Evolutionary conservation across 1,140 invertebrate species (phyloP), one percentile per base, ranked within the genome.

Genomic region (Orius insidiosus): DNA sequence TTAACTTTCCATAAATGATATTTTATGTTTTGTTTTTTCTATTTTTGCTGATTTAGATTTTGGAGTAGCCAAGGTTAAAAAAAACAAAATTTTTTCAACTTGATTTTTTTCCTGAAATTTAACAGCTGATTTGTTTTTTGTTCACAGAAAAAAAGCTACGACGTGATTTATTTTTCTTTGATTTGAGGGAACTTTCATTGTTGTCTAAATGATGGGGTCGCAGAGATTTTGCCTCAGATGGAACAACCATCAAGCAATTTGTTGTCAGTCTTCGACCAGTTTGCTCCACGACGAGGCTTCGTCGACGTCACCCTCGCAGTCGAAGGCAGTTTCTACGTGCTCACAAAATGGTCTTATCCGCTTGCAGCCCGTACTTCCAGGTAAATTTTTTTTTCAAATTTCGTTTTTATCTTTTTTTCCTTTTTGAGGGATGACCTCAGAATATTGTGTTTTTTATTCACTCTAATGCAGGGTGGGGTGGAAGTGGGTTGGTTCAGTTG

Each of bases 171-270:
- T n/a, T n/a, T n/a, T n/a, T 24, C 7, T 7, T 24, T 24, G 7
- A 4, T 24, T 24, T 24, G 24, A 24, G 24, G 24, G 24, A 24
- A n/a, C n/a, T n/a, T 24, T 24, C 24, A n/a, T n/a, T n/a, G 24
- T 24, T 24, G 24, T 24, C 24, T 24, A 24, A 24, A 40, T 43
- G 37, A 54, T 53, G 48, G 49, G 47, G 37, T 57, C 57, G 30
- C 57, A 58, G 43, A 56, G 57, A 45, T 58, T 58, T 47, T 58
- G 57, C 70, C 72, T 93, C 58, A 73, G 86, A 63, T 93, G 87
- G 87, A 90, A 90, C 67, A 89, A 90, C 68, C 86, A 90, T 70
- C 85, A 89, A 83, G 79, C 55, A 87, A 89, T 65, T 66, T 92
- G 61, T 66, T 90, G 55, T 85, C 82, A 52, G 85, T 88, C 55